A percentile compares a stretch with the other conserved stretches of the same genome.
These are phyloP conservation scores for Illadopsis cleaveri DNA, from an alignment of 2,113 vertebrate genomes.

Conservation along the genomic window DNA sequence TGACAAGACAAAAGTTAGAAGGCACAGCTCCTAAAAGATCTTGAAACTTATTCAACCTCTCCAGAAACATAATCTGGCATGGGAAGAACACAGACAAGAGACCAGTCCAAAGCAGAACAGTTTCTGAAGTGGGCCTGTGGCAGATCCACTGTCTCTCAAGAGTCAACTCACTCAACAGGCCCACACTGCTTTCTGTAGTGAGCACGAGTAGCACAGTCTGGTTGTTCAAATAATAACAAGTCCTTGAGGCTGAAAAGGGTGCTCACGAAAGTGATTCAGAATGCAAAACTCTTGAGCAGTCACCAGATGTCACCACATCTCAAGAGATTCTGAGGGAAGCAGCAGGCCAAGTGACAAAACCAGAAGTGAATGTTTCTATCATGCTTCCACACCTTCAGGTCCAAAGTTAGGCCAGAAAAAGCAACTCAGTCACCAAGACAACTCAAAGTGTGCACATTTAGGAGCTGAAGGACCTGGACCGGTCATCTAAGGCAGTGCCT, in stretches of 20 bases:
- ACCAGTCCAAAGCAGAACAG: not conserved
- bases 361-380: not conserved
- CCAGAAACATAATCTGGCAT: not conserved
- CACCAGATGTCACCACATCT: slow-evolving; percentile 1
- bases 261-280: not conserved
- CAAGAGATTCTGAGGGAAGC: rapidly evolving
- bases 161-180: not conserved
- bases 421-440: not conserved
- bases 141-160: not conserved
- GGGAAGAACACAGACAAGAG: not conserved
- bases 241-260: not conserved
- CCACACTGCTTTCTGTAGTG: not conserved
- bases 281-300: not conserved
- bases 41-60: not conserved
- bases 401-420: not conserved
- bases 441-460: not conserved
- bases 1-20: too few species aligned
- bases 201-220: not conserved
- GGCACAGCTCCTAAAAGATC: not conserved
- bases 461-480: not conserved
- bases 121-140: not conserved
- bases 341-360: not conserved
- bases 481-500: not conserved
- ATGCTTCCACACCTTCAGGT: not conserved
- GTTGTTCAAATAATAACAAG: not conserved